phyloP scores from a whole-genome alignment of 1,140 invertebrate genomes.

The Camponotus vicinus region DNA sequence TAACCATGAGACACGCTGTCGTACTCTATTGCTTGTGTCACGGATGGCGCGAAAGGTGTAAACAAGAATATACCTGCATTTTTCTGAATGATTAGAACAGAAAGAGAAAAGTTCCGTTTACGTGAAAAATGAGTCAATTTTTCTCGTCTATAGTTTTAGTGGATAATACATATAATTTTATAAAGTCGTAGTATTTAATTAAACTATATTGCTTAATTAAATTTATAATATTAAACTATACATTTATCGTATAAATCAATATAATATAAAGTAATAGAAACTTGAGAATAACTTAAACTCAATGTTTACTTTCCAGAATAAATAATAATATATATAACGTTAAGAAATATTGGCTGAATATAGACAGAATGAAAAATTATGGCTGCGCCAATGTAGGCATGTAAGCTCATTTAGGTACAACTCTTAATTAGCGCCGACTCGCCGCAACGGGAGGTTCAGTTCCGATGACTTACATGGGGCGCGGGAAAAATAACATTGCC shows the following conservation, averaged over 20 bases:
- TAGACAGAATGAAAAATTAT: not conserved
- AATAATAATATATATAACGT: not conserved
- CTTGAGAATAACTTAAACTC: not conserved
- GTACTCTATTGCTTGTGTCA: not conserved
- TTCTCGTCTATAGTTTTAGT: not conserved
- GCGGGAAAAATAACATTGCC: slow-evolving; percentile 32
- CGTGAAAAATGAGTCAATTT: not conserved
- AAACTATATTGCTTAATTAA: not conserved
- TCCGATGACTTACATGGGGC: slow-evolving; percentile 33
- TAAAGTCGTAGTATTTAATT: not conserved
- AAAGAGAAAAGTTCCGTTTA: not conserved
- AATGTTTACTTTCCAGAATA: not conserved
- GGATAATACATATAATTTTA: not conserved
- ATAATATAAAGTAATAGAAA: not conserved
- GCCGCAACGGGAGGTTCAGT: slow-evolving; percentile 14
- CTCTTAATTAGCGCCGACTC: slow-evolving; percentile 54
- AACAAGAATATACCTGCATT: not conserved
- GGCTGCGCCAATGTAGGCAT: slow-evolving; percentile 23
- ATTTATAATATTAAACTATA: not conserved
- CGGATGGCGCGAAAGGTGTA: not conserved
- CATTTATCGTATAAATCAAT: not conserved
- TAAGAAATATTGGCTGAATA: not conserved
- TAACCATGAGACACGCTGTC: not conserved
- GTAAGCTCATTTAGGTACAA: slow-evolving; percentile 25
- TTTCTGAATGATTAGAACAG: not conserved